Evolutionary conservation across 2,113 vertebrate species (phyloP).

Genomic region (Xiphias gladius): DNA sequence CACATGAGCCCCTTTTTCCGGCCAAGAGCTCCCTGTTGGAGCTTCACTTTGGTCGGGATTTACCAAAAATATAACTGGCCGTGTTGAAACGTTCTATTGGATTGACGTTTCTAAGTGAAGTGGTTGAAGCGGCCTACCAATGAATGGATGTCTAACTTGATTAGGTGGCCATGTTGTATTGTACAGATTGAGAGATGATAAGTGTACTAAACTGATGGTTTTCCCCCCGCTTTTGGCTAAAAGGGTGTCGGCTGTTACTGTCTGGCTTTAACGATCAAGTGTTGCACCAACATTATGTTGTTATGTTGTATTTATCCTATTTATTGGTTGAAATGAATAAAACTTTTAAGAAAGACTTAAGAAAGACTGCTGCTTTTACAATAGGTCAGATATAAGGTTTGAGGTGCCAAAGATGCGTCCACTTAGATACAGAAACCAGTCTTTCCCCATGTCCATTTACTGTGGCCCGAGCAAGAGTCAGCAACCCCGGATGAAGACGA

Average conservation of each 20-base stretch:
- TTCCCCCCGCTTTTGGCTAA: not conserved
- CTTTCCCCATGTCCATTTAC: no score
- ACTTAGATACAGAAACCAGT: no score
- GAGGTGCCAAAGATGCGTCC: no score
- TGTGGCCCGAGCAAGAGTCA: no score
- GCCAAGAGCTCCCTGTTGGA: not conserved
- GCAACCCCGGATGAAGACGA: no score
- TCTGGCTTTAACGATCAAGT: no score
- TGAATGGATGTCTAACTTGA: not conserved
- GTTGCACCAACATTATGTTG: not conserved
- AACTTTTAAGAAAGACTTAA: not conserved
- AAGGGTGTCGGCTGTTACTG: not conserved
- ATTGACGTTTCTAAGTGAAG: not conserved
- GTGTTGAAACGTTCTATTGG: slow-evolving; percentile 5
- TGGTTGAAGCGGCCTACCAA: not conserved
- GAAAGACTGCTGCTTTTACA: not conserved
- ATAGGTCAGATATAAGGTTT: not conserved
- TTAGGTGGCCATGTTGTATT: no score
- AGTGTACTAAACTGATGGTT: no score
- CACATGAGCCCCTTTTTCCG: not conserved
- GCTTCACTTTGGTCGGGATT: not conserved
- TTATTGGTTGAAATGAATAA: not conserved
- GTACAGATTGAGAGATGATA: no score
- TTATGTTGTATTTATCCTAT: not conserved
- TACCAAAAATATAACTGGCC: not conserved